Percentiles rank a stretch among this genome's conserved stretches.
These are phyloP conservation scores for Tetanocera ferruginea DNA, from an alignment of 2,888 invertebrate species.

Conservation along the genomic window DNA sequence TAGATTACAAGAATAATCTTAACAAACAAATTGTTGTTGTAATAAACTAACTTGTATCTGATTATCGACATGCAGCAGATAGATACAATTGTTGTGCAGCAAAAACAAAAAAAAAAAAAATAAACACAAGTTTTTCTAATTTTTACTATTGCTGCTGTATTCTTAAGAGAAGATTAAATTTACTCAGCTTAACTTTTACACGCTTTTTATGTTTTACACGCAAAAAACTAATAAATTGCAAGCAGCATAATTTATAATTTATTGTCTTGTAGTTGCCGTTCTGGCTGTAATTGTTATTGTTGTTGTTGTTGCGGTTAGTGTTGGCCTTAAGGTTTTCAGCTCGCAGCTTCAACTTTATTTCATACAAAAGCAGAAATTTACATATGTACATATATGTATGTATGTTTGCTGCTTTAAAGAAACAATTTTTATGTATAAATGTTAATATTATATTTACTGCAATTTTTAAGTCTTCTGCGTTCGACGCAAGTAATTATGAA, in stretches of 20 bases:
- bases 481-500: slow-evolving; percentile 46
- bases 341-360: background rate
- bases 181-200: too few species aligned
- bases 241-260: slow-evolving; percentile 46
- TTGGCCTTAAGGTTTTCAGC: background rate
- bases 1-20: too few species aligned
- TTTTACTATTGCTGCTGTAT: too few species aligned
- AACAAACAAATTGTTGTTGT: too few species aligned
- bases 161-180: too few species aligned
- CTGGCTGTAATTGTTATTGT: background rate
- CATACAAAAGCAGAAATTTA: background rate
- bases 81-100: too few species aligned
- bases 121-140: too few species aligned
- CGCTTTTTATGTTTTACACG: slow-evolving; percentile 28
- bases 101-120: too few species aligned
- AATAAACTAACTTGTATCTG: too few species aligned
- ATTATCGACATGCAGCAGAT: too few species aligned
- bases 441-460: background rate
- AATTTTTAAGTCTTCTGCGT: background rate
- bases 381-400: background rate
- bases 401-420: background rate
- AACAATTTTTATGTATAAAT: background rate
- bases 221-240: slow-evolving; percentile 40
- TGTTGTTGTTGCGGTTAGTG: background rate
- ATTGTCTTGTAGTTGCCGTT: slow-evolving; percentile 40